Conservation (phyloP, 2,113 vertebrate genomes). For the Rhynchopsitta pachyrhyncha region DNA sequence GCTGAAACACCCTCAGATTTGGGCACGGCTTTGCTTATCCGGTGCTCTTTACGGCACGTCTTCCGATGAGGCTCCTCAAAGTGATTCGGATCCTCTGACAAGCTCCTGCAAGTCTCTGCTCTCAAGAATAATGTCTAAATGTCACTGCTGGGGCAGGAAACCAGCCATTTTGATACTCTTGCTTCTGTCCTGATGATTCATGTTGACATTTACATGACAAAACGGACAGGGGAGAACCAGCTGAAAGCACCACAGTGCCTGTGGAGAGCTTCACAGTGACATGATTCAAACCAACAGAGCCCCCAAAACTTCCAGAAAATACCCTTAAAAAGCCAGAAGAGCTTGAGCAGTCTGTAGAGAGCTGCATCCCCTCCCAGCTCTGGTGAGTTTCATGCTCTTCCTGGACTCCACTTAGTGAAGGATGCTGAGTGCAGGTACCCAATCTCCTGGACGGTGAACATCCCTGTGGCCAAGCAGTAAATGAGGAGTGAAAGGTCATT, state of each 20-base stretch:
- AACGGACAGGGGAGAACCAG: background rate
- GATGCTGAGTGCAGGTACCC: background rate
- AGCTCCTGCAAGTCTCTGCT: background rate
- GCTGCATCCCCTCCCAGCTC: background rate
- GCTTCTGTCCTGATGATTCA: constrained; percentile 49
- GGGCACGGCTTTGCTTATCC: background rate
- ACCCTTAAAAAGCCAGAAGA: background rate
- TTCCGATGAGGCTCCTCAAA: background rate
- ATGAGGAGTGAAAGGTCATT: background rate
- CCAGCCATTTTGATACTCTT: background rate
- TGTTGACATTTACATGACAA: constrained; percentile 46
- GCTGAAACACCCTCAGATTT: background rate
- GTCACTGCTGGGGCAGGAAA: constrained; percentile 43
- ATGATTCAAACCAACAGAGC: background rate
- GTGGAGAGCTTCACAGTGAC: background rate
- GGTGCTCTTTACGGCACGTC: background rate
- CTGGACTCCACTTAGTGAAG: background rate
- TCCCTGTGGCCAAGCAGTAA: background rate
- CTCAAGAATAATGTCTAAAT: constrained; percentile 1
- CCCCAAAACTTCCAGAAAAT: background rate
- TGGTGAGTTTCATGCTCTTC: accelerated
- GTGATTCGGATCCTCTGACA: background rate
- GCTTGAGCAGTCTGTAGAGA: background rate
- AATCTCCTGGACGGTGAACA: background rate
- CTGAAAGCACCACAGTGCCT: background rate